Percentiles rank a stretch among this genome's conserved stretches.
These are phyloP conservation scores for Laticauda laticaudata DNA, from an alignment of 2,113 vertebrate genomes.

Conservation along the genomic window DNA sequence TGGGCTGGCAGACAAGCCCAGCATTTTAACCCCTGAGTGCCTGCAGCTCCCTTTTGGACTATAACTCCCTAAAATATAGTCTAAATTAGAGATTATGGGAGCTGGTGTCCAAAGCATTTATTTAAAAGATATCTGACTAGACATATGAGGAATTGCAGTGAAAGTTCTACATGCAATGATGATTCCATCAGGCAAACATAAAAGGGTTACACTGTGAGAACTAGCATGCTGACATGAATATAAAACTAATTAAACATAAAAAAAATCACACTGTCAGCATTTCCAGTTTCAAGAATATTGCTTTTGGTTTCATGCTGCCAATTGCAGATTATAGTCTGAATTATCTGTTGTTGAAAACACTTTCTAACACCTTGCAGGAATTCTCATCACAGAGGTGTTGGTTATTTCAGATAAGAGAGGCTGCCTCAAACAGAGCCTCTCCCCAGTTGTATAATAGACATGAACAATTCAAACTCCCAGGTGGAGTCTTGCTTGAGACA, in stretches of 20 bases:
- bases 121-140: not conserved
- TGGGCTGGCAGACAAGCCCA: too few species aligned
- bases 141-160: not conserved
- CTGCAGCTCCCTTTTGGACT: not conserved
- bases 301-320: not conserved
- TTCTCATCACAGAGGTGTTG: not conserved
- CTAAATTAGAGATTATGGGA: not conserved
- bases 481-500: constrained; percentile 16
- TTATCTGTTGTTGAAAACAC: not conserved
- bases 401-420: not conserved
- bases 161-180: not conserved
- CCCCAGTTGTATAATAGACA: not conserved
- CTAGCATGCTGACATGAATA: not conserved
- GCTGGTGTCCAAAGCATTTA: not conserved
- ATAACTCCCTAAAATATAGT: not conserved
- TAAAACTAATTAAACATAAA: not conserved
- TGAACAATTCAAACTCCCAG: constrained; percentile 1
- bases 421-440: not conserved
- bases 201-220: not conserved
- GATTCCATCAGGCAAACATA: not conserved
- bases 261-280: not conserved
- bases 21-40: not conserved
- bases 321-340: not conserved
- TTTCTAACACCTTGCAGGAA: not conserved
- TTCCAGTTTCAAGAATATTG: not conserved